These are phyloP conservation scores for Philotrypesis tridentata DNA, from an alignment of 1,140 invertebrate species.

Conservation along the genomic window DNA sequence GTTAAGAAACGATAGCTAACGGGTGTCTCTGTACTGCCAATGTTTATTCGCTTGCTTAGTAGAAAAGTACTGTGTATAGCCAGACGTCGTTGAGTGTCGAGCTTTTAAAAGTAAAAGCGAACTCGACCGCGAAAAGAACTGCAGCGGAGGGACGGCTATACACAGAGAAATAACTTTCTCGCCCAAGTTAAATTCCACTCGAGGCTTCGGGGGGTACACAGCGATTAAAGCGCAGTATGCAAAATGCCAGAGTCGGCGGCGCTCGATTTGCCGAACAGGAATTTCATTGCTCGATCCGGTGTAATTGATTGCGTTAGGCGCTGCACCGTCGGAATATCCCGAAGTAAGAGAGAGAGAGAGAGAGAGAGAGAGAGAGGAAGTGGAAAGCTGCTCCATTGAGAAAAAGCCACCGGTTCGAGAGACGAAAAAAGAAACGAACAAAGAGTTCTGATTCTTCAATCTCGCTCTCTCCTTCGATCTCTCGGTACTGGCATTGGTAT, in stretches of 20 bases:
- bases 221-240: slow-evolving; percentile 32
- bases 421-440: slow-evolving; percentile 9
- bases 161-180: slow-evolving; percentile 40
- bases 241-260: not conserved
- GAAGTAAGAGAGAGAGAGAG: not conserved
- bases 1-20: slow-evolving; percentile 66
- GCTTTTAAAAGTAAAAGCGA: not conserved
- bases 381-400: not conserved
- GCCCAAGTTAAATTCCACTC: slow-evolving; percentile 32
- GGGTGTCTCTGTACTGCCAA: slow-evolving; percentile 56
- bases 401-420: not conserved
- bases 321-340: slow-evolving; percentile 5
- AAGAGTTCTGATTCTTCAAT: not conserved
- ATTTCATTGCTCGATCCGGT: slow-evolving; percentile 36
- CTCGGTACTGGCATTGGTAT: not conserved
- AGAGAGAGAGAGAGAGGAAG: not conserved
- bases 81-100: too few species aligned
- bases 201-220: not conserved
- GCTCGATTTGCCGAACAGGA: slow-evolving; percentile 34
- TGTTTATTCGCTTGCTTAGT: not conserved
- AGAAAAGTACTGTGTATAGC: not conserved
- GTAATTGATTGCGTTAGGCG: slow-evolving; percentile 38
- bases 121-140: slow-evolving; percentile 1
- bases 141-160: not conserved
- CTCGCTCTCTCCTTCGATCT: not conserved